Evolutionary conservation across 2,888 invertebrate species (phyloP), one percentile per base, ranked within the genome.

Genomic region (Agrochola lota): DNA sequence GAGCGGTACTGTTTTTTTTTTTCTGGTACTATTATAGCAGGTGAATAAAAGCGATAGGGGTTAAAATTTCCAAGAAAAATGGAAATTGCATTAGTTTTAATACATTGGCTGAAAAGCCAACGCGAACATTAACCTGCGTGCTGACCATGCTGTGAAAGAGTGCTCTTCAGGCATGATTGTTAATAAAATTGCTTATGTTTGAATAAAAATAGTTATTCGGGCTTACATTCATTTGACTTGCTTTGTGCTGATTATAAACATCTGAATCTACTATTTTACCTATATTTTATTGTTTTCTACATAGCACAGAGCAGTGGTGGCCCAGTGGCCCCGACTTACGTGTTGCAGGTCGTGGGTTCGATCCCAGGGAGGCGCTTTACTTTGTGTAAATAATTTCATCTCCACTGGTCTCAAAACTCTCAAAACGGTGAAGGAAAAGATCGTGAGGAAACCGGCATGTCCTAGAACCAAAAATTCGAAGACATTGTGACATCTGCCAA

Each of bases 91-190:
- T 35, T 52, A 2, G 15, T 55, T 57, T 17, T 30, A 23, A 30
- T 49, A 49, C 49, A 9, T 69, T 69, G 59, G 59, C 68, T 59
- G n/a, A n/a, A n/a, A n/a, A 57, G 30, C 59, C 23, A 68, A 59
- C 23, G 23, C 46, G 11, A 67, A 7, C 11, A 43, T 9, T 43
- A 9, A 43, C 26, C 20, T 26, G 67, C 26, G 30, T 30, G n/a
- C n/a, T n/a, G 30, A 30, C 30, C 30, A 15, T 68, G 2, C 30
- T 68, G 49, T 12, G 49, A n/a, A 57, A 17, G 68, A n/a, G 35
- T 23, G 68, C n/a, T 69, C 35, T 69, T 23, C 55, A n/a, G 9
- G 15, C 68, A 35, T 57, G 55, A 68, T 23, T 49, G 23, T 23
- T 8, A 30, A 30, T 20, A 49, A 67, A 67, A 30, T 49, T 67